Evolutionary conservation across 2,797 vertebrate genomes (phyloP), one percentile per base, ranked within the genome.

Genomic region (Thalassophryne amazonica): DNA sequence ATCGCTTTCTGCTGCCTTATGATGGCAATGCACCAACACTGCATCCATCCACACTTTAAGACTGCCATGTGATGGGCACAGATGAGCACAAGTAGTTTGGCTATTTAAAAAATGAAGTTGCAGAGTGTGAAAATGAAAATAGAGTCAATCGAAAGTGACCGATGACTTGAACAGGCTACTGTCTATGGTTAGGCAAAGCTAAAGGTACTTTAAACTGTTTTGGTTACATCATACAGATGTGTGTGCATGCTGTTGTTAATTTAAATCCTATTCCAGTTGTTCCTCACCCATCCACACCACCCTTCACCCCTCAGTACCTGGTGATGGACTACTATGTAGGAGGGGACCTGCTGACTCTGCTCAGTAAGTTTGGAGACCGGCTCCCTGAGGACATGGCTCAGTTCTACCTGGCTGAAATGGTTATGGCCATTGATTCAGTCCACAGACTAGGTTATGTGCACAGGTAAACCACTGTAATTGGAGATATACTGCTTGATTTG

Each of bases 321-420:
- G 90, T 92, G 54, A 94, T 95, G 93, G 92, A 94, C 68, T 94
- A 94, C 57, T 95, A 94, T 27, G 90, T 92, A 22, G 93, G 93
- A 6, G 93, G 93, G 2, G 93, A 95, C 78, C 88, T 95, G 70
- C 78, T 95, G 56, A 93, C 93, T 0, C 80, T 95, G 57, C 89
- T 95, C 54, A 93, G 93, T 88, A 94, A 93, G 63, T 95, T 95
- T 49, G 91, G 88, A 42, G 93, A 94, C 69, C 80, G 85, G 16
- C 88, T 95, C 42, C 90, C 92, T 0, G 87, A 89, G 13, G 90
- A 93, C 57, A 93, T 94, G 93, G 92, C 92, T 11, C 87, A 91
- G 59, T 95, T 94, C 84, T 95, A 95, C 78, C 67, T 94, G 75
- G 93, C 93, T 0, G 93, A 95, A 82, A 92, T 93, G 66, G 81